These are phyloP conservation scores for Thera obeliscata DNA, from an alignment of 2,888 invertebrate genomes.

Conservation along the genomic window DNA sequence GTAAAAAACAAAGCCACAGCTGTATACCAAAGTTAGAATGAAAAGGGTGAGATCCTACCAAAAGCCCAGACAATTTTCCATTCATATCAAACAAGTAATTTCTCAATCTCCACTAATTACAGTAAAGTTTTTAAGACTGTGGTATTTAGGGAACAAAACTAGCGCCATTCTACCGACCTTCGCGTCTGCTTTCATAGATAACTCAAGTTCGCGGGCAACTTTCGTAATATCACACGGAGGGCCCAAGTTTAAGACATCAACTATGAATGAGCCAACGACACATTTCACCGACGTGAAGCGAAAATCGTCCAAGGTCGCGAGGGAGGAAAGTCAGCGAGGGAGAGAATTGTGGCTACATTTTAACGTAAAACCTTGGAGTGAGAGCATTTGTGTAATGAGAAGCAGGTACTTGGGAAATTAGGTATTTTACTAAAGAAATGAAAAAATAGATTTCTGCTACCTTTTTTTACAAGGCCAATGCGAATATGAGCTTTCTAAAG, in stretches of 20 bases:
- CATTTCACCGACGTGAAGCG: conserved; percentile 9
- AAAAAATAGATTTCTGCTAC: not conserved
- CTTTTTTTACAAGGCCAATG: too few relatives aligned
- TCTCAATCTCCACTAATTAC: not conserved
- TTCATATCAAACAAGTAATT: too few relatives aligned
- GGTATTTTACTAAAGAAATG: not conserved
- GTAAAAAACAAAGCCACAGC: too few relatives aligned
- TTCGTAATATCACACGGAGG: conserved; percentile 12
- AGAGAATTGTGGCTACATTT: conserved; percentile 7
- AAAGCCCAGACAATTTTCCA: too few relatives aligned
- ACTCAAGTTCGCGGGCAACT: conserved; percentile 6
- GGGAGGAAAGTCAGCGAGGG: conserved; percentile 1
- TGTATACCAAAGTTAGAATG: too few relatives aligned
- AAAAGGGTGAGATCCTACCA: too few relatives aligned
- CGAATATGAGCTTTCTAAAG: too few relatives aligned
- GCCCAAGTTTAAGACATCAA: conserved; percentile 12
- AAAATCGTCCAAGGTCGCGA: conserved; percentile 9
- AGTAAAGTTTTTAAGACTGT: not conserved
- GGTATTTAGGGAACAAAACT: not conserved
- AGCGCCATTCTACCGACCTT: not conserved
- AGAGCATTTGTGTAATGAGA: conserved; percentile 8
- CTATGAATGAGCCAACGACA: conserved; percentile 16
- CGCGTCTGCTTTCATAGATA: conserved; percentile 8
- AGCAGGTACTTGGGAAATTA: not conserved
- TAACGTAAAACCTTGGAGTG: not conserved